A percentile compares a stretch with the other conserved stretches of the same genome.
These are phyloP conservation scores for Cephus nigrinus DNA, from an alignment of 2,888 invertebrate genomes.

Conservation along the genomic window DNA sequence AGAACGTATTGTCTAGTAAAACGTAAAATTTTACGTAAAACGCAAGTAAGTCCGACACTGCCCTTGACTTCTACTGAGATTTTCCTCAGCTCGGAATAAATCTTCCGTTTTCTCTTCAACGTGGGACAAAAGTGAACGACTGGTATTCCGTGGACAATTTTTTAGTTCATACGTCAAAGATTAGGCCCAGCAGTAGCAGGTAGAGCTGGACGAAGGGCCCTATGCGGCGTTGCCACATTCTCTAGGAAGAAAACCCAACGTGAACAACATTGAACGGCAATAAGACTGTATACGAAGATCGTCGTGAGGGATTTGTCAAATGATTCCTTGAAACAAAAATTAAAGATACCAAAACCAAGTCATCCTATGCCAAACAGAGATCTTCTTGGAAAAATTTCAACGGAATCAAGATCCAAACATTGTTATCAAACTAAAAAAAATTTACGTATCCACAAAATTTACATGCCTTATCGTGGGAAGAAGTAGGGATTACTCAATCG, in stretches of 20 bases:
- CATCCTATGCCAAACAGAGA: not conserved
- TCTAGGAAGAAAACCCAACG: slow-evolving; percentile 1
- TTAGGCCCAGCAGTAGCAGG: not conserved
- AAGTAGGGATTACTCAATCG: not conserved
- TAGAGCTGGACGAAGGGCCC: slow-evolving; percentile 18
- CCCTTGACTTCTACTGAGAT: not conserved
- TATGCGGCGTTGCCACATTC: slow-evolving; percentile 30
- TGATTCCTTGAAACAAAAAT: not conserved
- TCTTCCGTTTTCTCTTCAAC: not conserved
- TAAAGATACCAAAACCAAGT: not conserved
- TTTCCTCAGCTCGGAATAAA: not conserved
- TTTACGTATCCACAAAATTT: too few species aligned
- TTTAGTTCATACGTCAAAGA: not conserved
- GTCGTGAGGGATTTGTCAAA: not conserved
- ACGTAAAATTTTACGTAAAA: not conserved
- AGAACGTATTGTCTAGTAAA: not conserved
- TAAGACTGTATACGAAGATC: not conserved
- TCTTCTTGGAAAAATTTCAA: not conserved
- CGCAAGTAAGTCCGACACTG: not conserved
- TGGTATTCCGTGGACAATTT: not conserved
- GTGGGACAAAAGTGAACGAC: not conserved
- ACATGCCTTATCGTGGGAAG: not conserved
- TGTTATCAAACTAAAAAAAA: not conserved
- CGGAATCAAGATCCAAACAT: not conserved
- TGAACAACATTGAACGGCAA: not conserved